phyloP scores from a whole-genome alignment of 2,888 invertebrate species.

The Scrobipalpa costella region DNA sequence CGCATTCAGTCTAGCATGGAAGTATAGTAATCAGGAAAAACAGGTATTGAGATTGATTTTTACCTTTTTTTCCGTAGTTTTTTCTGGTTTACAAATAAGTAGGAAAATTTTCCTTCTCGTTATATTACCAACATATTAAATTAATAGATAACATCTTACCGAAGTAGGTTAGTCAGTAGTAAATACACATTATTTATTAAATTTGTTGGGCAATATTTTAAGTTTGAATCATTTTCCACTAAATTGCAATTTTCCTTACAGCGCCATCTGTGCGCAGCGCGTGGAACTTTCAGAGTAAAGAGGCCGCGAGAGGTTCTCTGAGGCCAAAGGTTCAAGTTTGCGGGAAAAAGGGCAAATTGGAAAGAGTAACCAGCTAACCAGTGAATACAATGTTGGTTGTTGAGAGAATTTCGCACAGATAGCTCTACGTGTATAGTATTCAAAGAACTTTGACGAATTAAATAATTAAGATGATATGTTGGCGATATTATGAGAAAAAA shows the following conservation, averaged over 20 bases:
- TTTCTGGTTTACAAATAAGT: no score
- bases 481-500: no score
- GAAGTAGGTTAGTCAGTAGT: no score
- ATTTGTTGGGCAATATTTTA: no score
- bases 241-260: neutral
- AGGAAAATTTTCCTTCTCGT: no score
- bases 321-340: neutral
- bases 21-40: no score
- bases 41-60: no score
- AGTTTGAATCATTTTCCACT: slow-evolving; percentile 17
- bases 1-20: no score
- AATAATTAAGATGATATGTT: neutral
- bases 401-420: neutral
- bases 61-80: no score
- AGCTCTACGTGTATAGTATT: neutral
- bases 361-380: neutral
- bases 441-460: neutral
- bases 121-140: no score
- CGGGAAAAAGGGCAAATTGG: neutral
- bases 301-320: neutral
- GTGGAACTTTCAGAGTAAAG: neutral
- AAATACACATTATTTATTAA: no score
- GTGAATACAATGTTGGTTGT: neutral
- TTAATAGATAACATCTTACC: no score
- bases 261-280: slow-evolving; percentile 1